Evolutionary conservation across 2,113 vertebrate genomes (phyloP).

Genomic region (Lagenorhynchus albirostris): DNA sequence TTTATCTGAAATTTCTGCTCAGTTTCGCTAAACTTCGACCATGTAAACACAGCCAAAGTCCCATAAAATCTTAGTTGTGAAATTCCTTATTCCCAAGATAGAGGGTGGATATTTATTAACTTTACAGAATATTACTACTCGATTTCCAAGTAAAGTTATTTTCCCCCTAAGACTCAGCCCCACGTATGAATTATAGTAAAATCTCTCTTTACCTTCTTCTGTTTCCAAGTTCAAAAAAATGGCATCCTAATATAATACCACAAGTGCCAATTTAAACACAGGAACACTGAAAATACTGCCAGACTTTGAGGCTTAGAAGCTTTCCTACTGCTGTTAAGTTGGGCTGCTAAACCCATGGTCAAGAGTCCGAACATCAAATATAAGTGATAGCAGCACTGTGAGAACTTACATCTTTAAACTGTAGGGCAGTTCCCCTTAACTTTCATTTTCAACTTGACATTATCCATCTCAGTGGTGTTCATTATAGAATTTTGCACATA

Average conservation of each 20-base stretch:
- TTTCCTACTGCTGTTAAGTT: slow-evolving; percentile 50
- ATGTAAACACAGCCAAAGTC: slow-evolving; percentile 39
- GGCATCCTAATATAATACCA: slow-evolving; percentile 43
- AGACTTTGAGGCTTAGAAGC: slow-evolving; percentile 18
- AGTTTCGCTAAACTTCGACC: slow-evolving; percentile 56
- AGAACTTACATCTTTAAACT: not conserved
- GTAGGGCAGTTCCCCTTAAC: not conserved
- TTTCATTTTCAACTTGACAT: not conserved
- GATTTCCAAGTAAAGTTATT: slow-evolving; percentile 71
- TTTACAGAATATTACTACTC: slow-evolving; percentile 62
- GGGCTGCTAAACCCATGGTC: not conserved
- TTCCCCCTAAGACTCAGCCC: slow-evolving; percentile 55
- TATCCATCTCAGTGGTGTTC: not conserved
- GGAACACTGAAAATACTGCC: slow-evolving; percentile 20
- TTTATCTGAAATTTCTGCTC: slow-evolving; percentile 51
- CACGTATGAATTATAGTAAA: slow-evolving; percentile 65
- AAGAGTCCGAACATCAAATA: not conserved
- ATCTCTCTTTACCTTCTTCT: slow-evolving; percentile 58
- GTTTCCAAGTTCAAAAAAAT: slow-evolving; percentile 60
- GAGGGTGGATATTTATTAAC: slow-evolving; percentile 68
- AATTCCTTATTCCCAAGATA: slow-evolving; percentile 61
- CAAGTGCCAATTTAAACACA: slow-evolving; percentile 65
- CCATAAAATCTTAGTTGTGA: slow-evolving; percentile 58
- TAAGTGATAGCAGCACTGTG: not conserved
- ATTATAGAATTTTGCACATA: not conserved